phyloP scores from a whole-genome alignment of 1,140 invertebrate species.

The Orussus abietinus region DNA sequence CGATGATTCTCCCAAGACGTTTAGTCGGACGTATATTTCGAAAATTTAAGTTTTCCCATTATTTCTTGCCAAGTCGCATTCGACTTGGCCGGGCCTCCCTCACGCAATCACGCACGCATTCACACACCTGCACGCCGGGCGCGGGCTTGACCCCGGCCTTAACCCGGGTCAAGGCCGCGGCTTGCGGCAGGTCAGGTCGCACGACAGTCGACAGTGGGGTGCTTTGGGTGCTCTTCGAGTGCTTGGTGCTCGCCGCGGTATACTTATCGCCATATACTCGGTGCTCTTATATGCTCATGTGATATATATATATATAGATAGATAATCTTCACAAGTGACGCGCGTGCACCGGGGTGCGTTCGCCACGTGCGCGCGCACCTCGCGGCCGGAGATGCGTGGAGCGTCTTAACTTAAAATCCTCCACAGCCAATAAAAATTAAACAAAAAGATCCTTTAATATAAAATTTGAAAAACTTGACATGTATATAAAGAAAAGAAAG shows the following conservation, averaged over 20 bases:
- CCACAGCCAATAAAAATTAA: no score
- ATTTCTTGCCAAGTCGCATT: no score
- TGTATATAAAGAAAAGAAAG: no score
- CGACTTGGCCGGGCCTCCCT: constrained; percentile 22
- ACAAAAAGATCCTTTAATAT: no score
- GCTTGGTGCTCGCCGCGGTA: constrained; percentile 42
- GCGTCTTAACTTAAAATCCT: no score
- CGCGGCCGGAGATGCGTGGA: no score
- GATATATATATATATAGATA: neutral
- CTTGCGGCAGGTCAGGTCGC: constrained; percentile 23
- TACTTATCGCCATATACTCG: constrained; percentile 21
- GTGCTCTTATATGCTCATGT: constrained; percentile 1
- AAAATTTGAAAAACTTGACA: no score
- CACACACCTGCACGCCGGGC: constrained; percentile 27
- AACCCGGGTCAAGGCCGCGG: constrained; percentile 17
- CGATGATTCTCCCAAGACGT: no score
- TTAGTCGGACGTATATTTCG: no score
- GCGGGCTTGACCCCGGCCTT: constrained; percentile 17
- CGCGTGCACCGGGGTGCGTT: constrained; percentile 11
- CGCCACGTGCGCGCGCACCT: constrained; percentile 8
- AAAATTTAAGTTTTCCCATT: no score
- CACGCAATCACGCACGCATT: constrained; percentile 39
- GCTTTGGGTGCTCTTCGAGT: constrained; percentile 42
- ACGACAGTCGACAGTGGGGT: constrained; percentile 37
- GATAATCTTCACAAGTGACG: neutral